Percentiles rank a stretch among this genome's conserved stretches.
Conservation (phyloP, 2,888 invertebrate genomes). For the Macropis europaea region DNA sequence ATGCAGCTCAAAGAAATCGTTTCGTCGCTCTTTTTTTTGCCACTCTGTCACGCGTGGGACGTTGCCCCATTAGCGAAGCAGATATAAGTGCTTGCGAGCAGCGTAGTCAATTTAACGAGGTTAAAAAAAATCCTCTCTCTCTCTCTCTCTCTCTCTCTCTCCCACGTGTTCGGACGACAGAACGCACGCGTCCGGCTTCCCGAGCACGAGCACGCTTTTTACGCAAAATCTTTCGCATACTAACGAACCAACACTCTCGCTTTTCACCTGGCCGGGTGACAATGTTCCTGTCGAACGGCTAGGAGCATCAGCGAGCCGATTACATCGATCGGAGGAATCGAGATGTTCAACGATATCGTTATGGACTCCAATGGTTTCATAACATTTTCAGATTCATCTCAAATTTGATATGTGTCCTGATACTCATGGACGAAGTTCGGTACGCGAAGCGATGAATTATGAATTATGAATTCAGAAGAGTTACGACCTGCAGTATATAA, state of each 20-base stretch:
- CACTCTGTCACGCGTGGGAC: slow-evolving; percentile 44
- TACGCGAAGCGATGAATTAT: no score
- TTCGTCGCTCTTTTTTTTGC: slow-evolving; percentile 6
- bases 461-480: no score
- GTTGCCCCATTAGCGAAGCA: slow-evolving; percentile 53
- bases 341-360: background rate
- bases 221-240: slow-evolving; percentile 22
- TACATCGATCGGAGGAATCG: background rate
- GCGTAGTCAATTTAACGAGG: slow-evolving; percentile 58
- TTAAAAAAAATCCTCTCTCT: slow-evolving; percentile 45
- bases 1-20: slow-evolving; percentile 32
- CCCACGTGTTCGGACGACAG: slow-evolving; percentile 8
- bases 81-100: slow-evolving; percentile 49
- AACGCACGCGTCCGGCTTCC: slow-evolving; percentile 29
- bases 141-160: no score
- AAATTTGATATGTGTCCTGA: no score
- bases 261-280: slow-evolving; percentile 62
- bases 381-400: no score
- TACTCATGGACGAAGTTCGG: no score
- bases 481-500: no score
- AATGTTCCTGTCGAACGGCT: slow-evolving; percentile 15
- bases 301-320: background rate
- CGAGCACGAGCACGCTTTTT: slow-evolving; percentile 29
- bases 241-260: slow-evolving; percentile 58
- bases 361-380: no score